These are phyloP conservation scores for Proteles cristata DNA, from an alignment of 2,113 vertebrate genomes.

Conservation along the genomic window DNA sequence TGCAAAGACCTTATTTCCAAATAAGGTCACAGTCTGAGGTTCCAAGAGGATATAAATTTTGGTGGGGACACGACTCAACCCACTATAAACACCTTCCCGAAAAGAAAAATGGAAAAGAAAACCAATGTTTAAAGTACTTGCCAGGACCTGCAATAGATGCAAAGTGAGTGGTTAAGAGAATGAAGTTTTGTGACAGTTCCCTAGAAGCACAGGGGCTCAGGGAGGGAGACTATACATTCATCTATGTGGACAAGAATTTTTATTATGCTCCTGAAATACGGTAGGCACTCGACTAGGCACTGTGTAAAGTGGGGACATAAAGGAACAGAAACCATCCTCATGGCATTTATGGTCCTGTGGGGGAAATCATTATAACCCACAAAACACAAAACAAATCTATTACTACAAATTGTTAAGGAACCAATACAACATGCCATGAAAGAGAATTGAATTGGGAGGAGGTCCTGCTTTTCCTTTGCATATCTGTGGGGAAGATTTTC, in stretches of 20 bases:
- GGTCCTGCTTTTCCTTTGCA: background rate
- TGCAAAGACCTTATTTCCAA: background rate
- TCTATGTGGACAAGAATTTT: background rate
- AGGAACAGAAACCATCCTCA: background rate
- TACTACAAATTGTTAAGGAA: background rate
- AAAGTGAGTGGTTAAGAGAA: background rate
- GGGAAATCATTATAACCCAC: background rate
- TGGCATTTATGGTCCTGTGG: background rate
- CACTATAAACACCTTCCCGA: background rate
- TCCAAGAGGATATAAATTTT: background rate
- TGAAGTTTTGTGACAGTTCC: background rate
- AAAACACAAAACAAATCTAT: background rate
- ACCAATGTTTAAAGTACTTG: background rate
- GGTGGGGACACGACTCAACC: background rate
- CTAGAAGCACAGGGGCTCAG: background rate
- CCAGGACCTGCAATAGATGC: background rate
- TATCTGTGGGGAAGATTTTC: background rate
- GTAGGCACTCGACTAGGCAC: background rate
- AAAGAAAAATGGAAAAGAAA: background rate
- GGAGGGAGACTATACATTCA: background rate
- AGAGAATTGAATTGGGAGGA: fast-evolving
- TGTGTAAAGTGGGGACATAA: background rate
- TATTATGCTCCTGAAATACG: background rate
- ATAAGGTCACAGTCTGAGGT: background rate
- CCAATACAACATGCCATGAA: no score